Evolutionary conservation across 2,888 invertebrate species (phyloP).

Genomic region (Lithophane ornitopus): DNA sequence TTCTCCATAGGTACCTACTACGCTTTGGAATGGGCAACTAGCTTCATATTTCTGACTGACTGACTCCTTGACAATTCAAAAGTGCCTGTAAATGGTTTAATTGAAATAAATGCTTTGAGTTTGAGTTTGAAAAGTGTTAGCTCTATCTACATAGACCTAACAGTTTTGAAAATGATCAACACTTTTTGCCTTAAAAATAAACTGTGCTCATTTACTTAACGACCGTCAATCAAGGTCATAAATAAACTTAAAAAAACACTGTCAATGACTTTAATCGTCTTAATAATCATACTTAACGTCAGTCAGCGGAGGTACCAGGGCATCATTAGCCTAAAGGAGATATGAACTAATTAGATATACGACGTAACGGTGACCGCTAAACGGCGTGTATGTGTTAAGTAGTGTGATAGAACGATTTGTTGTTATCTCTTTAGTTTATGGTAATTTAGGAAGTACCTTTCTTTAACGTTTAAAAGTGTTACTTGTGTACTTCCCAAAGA

Average conservation of each 20-base stretch:
- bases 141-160: not conserved
- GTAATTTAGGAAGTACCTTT: conserved; percentile 9
- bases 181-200: not conserved
- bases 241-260: not conserved
- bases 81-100: no score
- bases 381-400: conserved; percentile 38
- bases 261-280: conserved; percentile 42
- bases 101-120: no score
- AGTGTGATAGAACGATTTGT: conserved; percentile 35
- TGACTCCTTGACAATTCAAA: no score
- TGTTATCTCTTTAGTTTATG: conserved; percentile 45
- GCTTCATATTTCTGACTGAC: no score
- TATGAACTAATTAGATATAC: conserved; percentile 58
- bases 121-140: no score
- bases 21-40: no score
- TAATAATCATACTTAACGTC: conserved; percentile 57
- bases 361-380: conserved; percentile 44
- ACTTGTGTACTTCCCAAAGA: not conserved
- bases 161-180: no score
- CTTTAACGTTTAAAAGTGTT: not conserved
- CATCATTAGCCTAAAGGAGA: conserved; percentile 57
- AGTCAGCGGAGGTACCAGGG: conserved; percentile 38
- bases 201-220: not conserved
- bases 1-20: no score
- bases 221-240: conserved; percentile 16